Evolutionary conservation across 2,113 vertebrate genomes (phyloP), one percentile per base, ranked within the genome.

Genomic region (Callorhinus ursinus): DNA sequence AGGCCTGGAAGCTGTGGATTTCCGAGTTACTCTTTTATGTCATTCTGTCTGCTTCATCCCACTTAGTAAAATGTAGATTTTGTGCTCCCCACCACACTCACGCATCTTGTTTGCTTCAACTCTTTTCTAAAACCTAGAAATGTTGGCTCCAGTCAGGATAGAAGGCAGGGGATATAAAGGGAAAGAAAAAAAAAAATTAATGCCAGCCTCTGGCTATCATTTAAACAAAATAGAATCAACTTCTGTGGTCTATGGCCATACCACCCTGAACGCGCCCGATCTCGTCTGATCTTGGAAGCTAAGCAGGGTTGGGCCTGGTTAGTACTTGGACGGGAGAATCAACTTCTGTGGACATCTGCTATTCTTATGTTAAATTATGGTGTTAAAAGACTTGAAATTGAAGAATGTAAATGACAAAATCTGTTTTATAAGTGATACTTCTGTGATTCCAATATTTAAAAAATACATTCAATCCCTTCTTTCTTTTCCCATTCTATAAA

Each of bases 141-240:
- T 61, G 42, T 63, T 83, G 77, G 42, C 72, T 97, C 39, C 74
- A 95, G 69, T 93, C 67, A 88, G 80, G 53, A 79, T 53, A 57
- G 80, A 93, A 93, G 63, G 51, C 86, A 86, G 82, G 69, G 22
- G 33, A 53, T 22, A 33, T 18, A 39, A 39, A 65, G 59, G 28
- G 16, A 7, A 11, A 15, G 6, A 4, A 5, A 15, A 8, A 49
- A 49, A 72, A 86, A 84, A 90, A 94, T 97, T 94, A 98, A 80
- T 93, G 92, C 39, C 57, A 67, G 84, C 69, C 71, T 96, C 97
- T 93, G 86, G 74, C 94, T 96, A 88, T 96, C 74, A 82, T 93
- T 97, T 95, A 72, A 92, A 97, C 51, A 92, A 96, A 93, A 92
- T 59, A 93, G 83, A 96, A 95, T 77, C 81, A 84, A 84, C 51